phyloP scores from a whole-genome alignment of 2,888 invertebrate genomes.

The Mythimna impura region DNA sequence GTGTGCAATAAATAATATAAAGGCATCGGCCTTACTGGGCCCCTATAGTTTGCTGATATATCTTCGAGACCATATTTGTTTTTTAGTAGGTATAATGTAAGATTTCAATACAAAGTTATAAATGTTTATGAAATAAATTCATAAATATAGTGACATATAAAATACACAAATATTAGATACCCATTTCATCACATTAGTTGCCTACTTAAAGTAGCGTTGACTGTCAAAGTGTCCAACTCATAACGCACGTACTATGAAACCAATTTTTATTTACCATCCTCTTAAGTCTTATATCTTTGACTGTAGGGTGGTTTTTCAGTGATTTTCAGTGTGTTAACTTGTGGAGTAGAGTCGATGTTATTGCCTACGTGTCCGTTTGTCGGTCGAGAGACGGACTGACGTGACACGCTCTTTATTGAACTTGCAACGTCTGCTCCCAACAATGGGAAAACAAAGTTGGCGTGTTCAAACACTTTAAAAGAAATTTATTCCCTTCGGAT shows the following conservation, averaged over 20 bases:
- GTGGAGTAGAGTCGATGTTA: conserved; percentile 72
- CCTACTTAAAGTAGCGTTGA: conserved; percentile 77
- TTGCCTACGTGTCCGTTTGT: conserved; percentile 78
- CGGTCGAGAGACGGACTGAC: conserved; percentile 70
- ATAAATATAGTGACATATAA: conserved; percentile 53
- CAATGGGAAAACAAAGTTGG: conserved; percentile 55
- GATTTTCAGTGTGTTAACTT: conserved; percentile 41
- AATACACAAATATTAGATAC: conserved; percentile 70
- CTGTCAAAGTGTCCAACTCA: conserved; percentile 86
- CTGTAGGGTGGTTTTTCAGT: conserved; percentile 55
- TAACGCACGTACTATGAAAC: conserved; percentile 74
- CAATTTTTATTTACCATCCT: conserved; percentile 51
- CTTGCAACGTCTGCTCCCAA: conserved; percentile 66
- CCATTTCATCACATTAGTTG: conserved; percentile 75
- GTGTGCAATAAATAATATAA: too few relatives aligned
- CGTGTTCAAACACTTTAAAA: conserved; percentile 40
- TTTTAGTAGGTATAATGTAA: too few relatives aligned
- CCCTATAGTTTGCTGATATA: too few relatives aligned
- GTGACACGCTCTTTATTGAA: conserved; percentile 79
- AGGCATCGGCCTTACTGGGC: too few relatives aligned
- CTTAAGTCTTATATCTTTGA: conserved; percentile 22
- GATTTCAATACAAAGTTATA: too few relatives aligned
- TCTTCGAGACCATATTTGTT: too few relatives aligned
- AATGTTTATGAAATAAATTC: neutral
- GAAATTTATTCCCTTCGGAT: conserved; percentile 22